Conservation (phyloP, 23 tunicate species). For the Clavelina lepadiformis region DNA sequence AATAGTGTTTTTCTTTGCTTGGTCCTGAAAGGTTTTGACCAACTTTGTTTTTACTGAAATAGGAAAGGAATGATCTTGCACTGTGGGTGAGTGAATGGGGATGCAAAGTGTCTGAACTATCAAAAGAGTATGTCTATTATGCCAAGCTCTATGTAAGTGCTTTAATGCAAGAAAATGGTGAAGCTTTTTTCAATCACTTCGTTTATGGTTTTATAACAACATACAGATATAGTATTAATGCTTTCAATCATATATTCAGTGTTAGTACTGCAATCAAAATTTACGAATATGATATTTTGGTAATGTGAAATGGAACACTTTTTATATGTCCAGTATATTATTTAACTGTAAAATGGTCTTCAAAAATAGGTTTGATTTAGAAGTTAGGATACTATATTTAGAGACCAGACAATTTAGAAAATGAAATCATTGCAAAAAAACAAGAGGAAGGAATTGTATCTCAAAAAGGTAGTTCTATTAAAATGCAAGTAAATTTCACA, state of each 20-base stretch:
- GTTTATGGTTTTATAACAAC: neutral
- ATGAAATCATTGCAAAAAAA: neutral
- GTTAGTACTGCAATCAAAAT: too few relatives aligned
- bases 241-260: too few relatives aligned
- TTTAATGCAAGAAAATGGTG: neutral
- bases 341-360: too few relatives aligned
- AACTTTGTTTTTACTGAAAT: too few relatives aligned
- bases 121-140: neutral
- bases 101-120: neutral
- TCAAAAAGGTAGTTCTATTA: neutral
- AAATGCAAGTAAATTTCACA: too few relatives aligned
- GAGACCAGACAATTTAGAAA: neutral
- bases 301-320: too few relatives aligned
- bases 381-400: too few relatives aligned
- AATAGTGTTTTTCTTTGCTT: too few relatives aligned
- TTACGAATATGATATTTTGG: too few relatives aligned
- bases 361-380: too few relatives aligned
- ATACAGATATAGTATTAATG: neutral
- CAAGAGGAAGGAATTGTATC: neutral
- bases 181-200: neutral
- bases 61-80: slow-evolving; percentile 3
- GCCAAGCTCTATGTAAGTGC: slow-evolving; percentile 11
- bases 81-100: slow-evolving; percentile 5
- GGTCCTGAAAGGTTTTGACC: too few relatives aligned
- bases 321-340: too few relatives aligned